Base-by-base conservation (phyloP, 64 coral and sea anemone species). In the Stichodactyla mertensii region DNA sequence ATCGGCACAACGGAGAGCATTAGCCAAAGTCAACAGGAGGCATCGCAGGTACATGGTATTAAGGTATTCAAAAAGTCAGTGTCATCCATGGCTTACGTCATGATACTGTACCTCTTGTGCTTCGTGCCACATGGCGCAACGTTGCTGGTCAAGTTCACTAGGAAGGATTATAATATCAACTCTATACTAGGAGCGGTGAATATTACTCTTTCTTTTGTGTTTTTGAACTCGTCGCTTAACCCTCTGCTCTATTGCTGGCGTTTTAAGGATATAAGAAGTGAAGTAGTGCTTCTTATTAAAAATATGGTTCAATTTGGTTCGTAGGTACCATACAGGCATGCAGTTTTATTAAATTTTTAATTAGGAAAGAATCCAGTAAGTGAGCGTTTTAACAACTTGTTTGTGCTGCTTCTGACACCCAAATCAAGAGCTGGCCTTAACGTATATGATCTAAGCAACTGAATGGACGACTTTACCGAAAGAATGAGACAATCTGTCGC, bases 231-330 rank as follows among this genome's bases (percentile, higher is more conserved):
- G 13, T 78, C 89, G 1, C 52, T 90, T 1, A 90, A 90, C 19
- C 89, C 89, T n/a, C 22, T 90, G 58, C 26, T 90, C 23, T 90
- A 86, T 52, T 90, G 66, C 10, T 90, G 89, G 89, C 54, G 89
- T 10, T 51, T 90, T 16, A 71, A 70, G 6, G 70, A 90, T 8
- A 71, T 90, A 64, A 28, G 89, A 64, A 10, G 71, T 55, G 83
- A 83, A 5, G 83, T 79, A 26, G 53, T 53, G 51, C 52, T 6
- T 4, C 11, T 81, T 53, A 23, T 81, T 16, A 52, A 55, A 52
- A 53, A 53, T 19, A 8, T 81, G 51, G 52, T 52, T 18, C 5
- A 15, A 11, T 11, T 19, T n/a, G 5, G 69, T 28, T 31, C 69
- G 24, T 28, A 31, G 69, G 22, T 11, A 58, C 14, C 9, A 58